Base-by-base conservation (phyloP, 2,797 vertebrate species). In the Bucorvus abyssinicus region DNA sequence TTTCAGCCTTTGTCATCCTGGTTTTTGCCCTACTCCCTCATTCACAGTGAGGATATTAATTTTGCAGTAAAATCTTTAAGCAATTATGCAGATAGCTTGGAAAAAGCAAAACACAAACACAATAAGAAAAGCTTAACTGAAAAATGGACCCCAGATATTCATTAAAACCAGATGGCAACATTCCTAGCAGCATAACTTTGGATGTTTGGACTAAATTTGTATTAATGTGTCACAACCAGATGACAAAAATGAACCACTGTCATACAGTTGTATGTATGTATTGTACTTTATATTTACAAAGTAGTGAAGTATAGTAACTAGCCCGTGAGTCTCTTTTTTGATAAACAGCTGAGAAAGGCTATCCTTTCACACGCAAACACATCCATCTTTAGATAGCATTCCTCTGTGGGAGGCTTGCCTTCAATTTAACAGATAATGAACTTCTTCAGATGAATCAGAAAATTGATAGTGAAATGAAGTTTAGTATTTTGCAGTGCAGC, bases 31-130 rank as follows among this genome's bases (percentile, higher is more conserved):
- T 97, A 96, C 97, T 98, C 97, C 96, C 96, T 98, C 98, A 98
- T 97, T 98, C 98, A 98, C 98, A 98, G 98, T 95, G 97, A 98
- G 98, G 98, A 98, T 99, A 99, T 99, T 98, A 99, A 99, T 99
- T 99, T 99, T 98, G 98, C 97, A 98, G 98, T 97, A 98, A 99
- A 99, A 99, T 99, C 98, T 99, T 99, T 98, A 98, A 98, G 98
- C 98, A 99, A 99, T 99, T 99, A 99, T 99, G 98, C 98, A 99
- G 99, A 99, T 99, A 98, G 97, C 84, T 97, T 97, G 96, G 90
- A 95, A 98, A 98, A 98, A 98, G 98, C 98, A 98, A 98, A 98
- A 98, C 97, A 98, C 98, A 99, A 98, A 97, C 98, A 99, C 98
- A 98, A 98, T 98, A 99, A 98, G 98, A 98, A 98, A 98, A 98